Conservation (phyloP, 92 coral and sea anemone genomes). For the Actinernus sp. region DNA sequence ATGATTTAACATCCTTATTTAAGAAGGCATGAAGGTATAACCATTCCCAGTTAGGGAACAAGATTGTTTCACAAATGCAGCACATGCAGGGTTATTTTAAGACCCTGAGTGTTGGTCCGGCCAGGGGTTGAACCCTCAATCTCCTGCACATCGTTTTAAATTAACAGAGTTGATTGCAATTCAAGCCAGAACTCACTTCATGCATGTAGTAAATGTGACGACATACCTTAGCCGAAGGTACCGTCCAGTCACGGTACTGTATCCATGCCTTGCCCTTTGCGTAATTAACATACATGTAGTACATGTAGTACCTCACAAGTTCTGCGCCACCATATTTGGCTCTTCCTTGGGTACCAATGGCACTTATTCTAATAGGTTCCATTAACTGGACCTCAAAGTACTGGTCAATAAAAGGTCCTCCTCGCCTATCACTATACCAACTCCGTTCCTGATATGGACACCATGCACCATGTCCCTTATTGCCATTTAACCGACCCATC, state of each 20-base stretch:
- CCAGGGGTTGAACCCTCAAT: too few species aligned
- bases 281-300: constrained; percentile 56
- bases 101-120: too few species aligned
- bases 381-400: constrained; percentile 54
- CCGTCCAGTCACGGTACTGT: constrained; percentile 13
- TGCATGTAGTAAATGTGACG: too few species aligned
- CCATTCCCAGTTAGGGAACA: too few species aligned
- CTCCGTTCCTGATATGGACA: constrained; percentile 46
- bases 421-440: constrained; percentile 4
- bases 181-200: too few species aligned
- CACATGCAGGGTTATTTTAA: too few species aligned
- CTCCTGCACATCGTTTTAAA: too few species aligned
- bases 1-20: too few species aligned
- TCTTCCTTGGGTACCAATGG: constrained; percentile 79
- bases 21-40: too few species aligned
- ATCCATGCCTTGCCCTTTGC: neutral
- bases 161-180: too few species aligned
- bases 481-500: constrained; percentile 54
- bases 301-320: constrained; percentile 35
- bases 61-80: too few species aligned
- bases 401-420: constrained; percentile 58
- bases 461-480: constrained; percentile 75
- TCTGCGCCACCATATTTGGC: constrained; percentile 38
- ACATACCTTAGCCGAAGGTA: constrained; percentile 11
- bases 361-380: constrained; percentile 46